These are phyloP conservation scores for Gallinago media DNA, from an alignment of 2,113 vertebrate genomes.

Conservation along the genomic window DNA sequence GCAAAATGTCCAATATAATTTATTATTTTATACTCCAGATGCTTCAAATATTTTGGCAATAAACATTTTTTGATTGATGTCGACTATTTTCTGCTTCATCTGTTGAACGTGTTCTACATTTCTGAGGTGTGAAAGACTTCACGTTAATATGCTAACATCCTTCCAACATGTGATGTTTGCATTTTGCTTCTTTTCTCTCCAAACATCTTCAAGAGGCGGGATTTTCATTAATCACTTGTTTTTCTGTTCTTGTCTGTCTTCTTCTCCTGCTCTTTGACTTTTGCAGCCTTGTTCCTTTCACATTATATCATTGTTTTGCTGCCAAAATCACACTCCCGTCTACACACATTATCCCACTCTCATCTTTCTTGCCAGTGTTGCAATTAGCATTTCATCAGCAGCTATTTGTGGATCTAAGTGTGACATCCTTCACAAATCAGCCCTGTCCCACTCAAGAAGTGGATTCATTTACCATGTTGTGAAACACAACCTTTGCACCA, in stretches of 20 bases:
- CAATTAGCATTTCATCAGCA: neutral
- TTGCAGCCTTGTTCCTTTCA: neutral
- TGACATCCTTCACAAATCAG: neutral
- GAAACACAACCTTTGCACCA: neutral
- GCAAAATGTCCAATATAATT: neutral
- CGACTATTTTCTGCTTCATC: neutral
- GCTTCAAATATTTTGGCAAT: neutral
- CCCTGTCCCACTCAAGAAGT: neutral
- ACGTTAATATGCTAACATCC: neutral
- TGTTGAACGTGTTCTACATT: neutral
- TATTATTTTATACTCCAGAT: neutral
- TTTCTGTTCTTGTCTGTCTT: neutral
- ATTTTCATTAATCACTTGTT: neutral
- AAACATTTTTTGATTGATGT: neutral
- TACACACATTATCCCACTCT: neutral
- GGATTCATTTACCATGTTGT: neutral
- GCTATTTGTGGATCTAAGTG: neutral
- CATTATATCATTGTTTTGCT: neutral
- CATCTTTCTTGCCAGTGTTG: neutral
- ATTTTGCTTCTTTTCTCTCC: neutral
- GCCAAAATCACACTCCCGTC: neutral
- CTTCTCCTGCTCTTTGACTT: neutral
- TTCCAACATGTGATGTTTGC: neutral
- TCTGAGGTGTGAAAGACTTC: neutral
- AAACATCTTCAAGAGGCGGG: neutral